A percentile compares a stretch with the other conserved stretches of the same genome.
These are phyloP conservation scores for Autographa pulchrina DNA, from an alignment of 2,888 invertebrate species.

Conservation along the genomic window DNA sequence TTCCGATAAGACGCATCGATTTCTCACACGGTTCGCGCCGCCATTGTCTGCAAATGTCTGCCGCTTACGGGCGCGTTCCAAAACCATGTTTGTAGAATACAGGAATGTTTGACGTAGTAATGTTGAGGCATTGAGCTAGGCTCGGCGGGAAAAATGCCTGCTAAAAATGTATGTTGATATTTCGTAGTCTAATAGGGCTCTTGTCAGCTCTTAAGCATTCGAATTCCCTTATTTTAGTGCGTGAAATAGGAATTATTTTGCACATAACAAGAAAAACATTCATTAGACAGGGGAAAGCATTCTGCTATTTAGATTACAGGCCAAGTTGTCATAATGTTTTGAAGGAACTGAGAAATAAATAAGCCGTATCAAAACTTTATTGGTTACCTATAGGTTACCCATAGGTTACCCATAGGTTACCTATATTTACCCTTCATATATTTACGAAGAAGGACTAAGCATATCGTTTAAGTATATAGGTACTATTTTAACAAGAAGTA, in stretches of 20 bases:
- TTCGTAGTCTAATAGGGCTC: neutral
- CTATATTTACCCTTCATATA: no score
- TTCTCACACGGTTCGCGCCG: slow-evolving; percentile 72
- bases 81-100: slow-evolving; percentile 66
- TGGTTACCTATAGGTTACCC: no score
- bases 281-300: no score
- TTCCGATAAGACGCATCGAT: slow-evolving; percentile 72
- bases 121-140: slow-evolving; percentile 73
- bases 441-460: no score
- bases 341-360: no score
- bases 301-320: no score
- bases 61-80: slow-evolving; percentile 78
- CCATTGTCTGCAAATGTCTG: slow-evolving; percentile 86
- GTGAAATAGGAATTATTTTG: neutral
- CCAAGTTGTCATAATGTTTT: no score
- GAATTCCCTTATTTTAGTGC: neutral
- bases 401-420: no score
- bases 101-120: slow-evolving; percentile 70
- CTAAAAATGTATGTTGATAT: slow-evolving; percentile 11
- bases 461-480: no score
- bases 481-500: no score
- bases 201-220: neutral
- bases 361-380: no score
- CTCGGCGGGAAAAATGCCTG: slow-evolving; percentile 59
- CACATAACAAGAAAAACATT: no score